Conservation (phyloP, 2,888 invertebrate species). For the Nomada fabriciana region DNA sequence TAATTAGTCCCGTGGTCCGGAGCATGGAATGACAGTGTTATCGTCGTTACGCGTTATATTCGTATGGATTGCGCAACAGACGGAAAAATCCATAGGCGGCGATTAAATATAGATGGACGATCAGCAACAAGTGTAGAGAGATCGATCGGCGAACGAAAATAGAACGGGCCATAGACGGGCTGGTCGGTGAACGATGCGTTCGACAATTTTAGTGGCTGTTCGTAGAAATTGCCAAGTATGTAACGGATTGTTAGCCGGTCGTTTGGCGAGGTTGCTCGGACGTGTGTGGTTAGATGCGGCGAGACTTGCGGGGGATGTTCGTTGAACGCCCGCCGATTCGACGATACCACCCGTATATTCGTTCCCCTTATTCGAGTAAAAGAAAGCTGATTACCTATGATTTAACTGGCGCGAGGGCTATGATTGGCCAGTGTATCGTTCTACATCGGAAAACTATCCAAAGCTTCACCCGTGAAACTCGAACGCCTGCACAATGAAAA, state of each 20-base stretch:
- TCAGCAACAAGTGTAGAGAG: slow-evolving; percentile 17
- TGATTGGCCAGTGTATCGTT: too few species aligned
- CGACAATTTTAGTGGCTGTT: slow-evolving; percentile 16
- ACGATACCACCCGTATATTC: not conserved
- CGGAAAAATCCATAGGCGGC: not conserved
- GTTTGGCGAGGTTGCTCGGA: not conserved
- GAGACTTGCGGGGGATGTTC: slow-evolving; percentile 6
- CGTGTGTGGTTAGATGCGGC: not conserved
- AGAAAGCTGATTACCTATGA: not conserved
- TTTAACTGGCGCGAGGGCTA: too few species aligned
- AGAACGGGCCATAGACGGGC: not conserved
- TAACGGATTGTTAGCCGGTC: slow-evolving; percentile 13
- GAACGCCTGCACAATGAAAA: too few species aligned
- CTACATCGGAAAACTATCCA: too few species aligned
- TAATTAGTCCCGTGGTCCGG: not conserved
- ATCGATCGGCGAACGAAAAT: slow-evolving; percentile 14
- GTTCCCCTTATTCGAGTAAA: not conserved
- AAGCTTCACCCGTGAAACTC: too few species aligned
- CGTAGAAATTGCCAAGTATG: slow-evolving; percentile 16
- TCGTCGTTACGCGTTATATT: not conserved
- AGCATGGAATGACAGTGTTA: too few species aligned
- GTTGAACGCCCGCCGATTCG: slow-evolving; percentile 8
- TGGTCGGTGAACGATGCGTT: not conserved
- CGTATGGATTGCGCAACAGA: not conserved
- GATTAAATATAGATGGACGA: not conserved